Evolutionary conservation across 2,113 vertebrate species (phyloP).

Genomic region (Gallinago paraguaiae): DNA sequence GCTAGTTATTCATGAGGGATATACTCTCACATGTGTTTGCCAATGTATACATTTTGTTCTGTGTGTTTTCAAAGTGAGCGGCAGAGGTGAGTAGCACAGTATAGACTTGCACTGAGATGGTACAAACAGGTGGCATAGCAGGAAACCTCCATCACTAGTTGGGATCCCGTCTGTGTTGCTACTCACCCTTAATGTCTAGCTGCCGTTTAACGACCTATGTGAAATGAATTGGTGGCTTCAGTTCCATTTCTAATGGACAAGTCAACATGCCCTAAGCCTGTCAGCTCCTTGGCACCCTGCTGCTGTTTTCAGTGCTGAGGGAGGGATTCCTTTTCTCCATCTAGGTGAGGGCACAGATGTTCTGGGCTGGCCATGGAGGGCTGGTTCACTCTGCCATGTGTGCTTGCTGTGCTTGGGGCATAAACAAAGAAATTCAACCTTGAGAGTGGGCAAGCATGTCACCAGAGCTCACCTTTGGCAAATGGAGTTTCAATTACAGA

Average conservation of each 20-base stretch:
- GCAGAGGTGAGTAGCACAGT: not conserved
- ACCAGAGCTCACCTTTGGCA: constrained; percentile 10
- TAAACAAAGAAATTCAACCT: constrained; percentile 29
- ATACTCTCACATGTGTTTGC: not conserved
- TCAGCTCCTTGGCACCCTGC: not conserved
- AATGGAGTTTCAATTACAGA: not conserved
- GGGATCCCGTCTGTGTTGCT: not conserved
- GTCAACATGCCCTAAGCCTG: not conserved
- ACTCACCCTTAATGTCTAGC: not conserved
- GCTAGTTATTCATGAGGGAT: not conserved
- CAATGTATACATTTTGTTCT: not conserved
- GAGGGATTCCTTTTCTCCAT: not conserved
- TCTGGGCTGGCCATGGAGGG: not conserved
- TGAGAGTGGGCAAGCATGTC: not conserved
- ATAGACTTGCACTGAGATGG: not conserved
- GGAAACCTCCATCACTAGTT: not conserved
- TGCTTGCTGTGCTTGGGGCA: not conserved
- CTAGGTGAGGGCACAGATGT: not conserved
- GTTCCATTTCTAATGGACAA: not conserved
- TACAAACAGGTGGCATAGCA: not conserved
- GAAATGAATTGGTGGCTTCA: not conserved
- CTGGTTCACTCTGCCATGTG: not conserved
- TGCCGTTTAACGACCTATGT: not conserved
- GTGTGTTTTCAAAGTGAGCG: not conserved
- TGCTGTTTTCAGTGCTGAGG: not conserved